phyloP scores from a whole-genome alignment of 2,113 vertebrate species.

The Clupea harengus region DNA sequence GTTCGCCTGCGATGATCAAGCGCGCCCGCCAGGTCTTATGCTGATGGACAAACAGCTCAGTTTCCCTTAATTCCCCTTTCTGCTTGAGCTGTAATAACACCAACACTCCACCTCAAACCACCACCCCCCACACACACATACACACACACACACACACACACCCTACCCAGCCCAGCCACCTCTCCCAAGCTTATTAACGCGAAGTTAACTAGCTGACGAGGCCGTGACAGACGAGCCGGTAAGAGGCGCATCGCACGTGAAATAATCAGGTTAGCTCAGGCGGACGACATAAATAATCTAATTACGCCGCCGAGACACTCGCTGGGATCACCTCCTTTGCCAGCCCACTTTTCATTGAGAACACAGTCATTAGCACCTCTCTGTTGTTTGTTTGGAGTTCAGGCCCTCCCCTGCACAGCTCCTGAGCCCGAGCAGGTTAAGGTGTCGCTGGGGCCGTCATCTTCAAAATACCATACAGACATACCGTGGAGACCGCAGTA shows the following conservation, averaged over 20 bases:
- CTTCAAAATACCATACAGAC: background rate
- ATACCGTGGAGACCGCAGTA: slow-evolving; percentile 5
- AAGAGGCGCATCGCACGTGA: slow-evolving; percentile 38
- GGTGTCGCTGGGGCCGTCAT: slow-evolving; percentile 16
- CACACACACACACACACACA: background rate
- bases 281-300: slow-evolving; percentile 66
- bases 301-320: slow-evolving; percentile 60
- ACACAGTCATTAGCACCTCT: slow-evolving; percentile 38
- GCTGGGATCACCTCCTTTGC: slow-evolving; percentile 41
- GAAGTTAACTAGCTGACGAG: slow-evolving; percentile 53
- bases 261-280: slow-evolving; percentile 59
- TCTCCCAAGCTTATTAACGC: slow-evolving; percentile 57
- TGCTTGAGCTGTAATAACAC: slow-evolving; percentile 60
- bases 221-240: slow-evolving; percentile 45
- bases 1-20: slow-evolving; percentile 25
- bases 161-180: background rate
- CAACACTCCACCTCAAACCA: slow-evolving; percentile 41
- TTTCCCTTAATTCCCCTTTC: slow-evolving; percentile 54
- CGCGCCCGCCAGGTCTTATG: slow-evolving; percentile 40
- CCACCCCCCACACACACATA: background rate
- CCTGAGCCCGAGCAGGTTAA: slow-evolving; percentile 36
- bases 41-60: slow-evolving; percentile 61
- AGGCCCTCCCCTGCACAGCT: background rate
- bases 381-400: slow-evolving; percentile 28
- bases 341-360: slow-evolving; percentile 32